These are phyloP conservation scores for Palythoa caribaeorum DNA, from an alignment of 92 coral and sea anemone species.

Conservation along the genomic window DNA sequence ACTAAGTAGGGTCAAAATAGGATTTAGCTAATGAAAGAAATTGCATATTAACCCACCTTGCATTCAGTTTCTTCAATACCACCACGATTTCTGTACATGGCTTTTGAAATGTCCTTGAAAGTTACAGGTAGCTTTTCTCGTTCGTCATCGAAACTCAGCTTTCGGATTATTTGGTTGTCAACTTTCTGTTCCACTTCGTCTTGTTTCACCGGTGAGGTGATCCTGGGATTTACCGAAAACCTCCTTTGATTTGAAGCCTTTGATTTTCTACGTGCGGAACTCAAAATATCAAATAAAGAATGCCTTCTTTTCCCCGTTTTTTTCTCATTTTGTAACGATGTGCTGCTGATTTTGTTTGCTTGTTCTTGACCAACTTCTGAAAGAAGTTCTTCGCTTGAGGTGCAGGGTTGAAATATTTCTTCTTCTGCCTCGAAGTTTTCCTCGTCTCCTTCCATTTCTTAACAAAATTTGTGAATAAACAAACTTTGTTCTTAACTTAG, in stretches of 20 bases:
- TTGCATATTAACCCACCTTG: slow-evolving; percentile 54
- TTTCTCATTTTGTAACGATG: background rate
- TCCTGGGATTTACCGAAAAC: too few species aligned
- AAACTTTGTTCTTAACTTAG: background rate
- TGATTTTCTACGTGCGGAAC: slow-evolving; percentile 1
- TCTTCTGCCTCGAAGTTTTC: slow-evolving; percentile 4
- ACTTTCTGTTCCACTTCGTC: slow-evolving; percentile 5
- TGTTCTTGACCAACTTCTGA: background rate
- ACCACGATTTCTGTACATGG: slow-evolving; percentile 70
- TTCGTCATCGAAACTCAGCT: background rate
- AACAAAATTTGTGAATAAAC: too few species aligned
- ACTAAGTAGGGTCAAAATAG: too few species aligned
- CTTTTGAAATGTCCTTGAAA: slow-evolving; percentile 71
- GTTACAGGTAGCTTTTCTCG: slow-evolving; percentile 30
- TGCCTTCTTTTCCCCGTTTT: background rate
- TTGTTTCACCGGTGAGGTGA: background rate
- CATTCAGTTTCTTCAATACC: slow-evolving; percentile 78
- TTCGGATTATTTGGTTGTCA: background rate
- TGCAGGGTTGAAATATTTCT: background rate
- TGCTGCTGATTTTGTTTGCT: background rate
- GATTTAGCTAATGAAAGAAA: too few species aligned
- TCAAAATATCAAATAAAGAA: background rate
- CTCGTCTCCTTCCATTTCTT: background rate
- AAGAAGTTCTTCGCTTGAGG: background rate
- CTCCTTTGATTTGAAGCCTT: background rate